Evolutionary conservation across 2,888 invertebrate genomes (phyloP), one percentile per base, ranked within the genome.

Genomic region (Brachylomia viminalis): DNA sequence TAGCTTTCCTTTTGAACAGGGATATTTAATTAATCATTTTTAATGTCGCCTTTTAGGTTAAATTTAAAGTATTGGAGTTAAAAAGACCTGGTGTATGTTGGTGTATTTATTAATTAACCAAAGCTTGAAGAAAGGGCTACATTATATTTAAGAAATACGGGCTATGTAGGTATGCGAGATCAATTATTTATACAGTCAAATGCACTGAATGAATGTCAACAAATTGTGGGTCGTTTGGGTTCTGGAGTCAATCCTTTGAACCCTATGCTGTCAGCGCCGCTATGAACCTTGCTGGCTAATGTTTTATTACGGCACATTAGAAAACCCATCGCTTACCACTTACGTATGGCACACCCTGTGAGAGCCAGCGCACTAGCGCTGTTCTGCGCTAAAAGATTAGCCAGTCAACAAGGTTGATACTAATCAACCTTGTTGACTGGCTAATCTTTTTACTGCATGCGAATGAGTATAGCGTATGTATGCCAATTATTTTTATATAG

Each of bases 21-120:
- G 58, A 74, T 79, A 87, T 86, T 85, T 78, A 83, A 86, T 87
- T 79, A 87, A 65, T 77, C 73, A 68, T 80, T 79, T 72, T 64
- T 72, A 77, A 78, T 85, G 65, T 83, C 59, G 5, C 61, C 66
- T 70, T 72, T 72, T 62, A 62, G 58, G 38, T 3, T 38, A 68
- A 69, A 49, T 20, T 20, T 7, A 2, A 66, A 52, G 56, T 38
- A 47, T 68, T 67, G 13, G 33, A 11, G 38, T 11, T 38, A 64
- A 71, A 58, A 13, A 23, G 45, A 61, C 15, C n/a, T n/a, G n/a
- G 42, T 15, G 10, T 15, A 38, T 42, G 15, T 47, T 47, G 5
- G 6, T 33, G 6, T 61, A 20, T 45, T 76, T 47, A 42, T 56
- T 38, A 49, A 20, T 13, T 1, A 20, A 52, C 15, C 8, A 10